Conservation (phyloP, 2,113 vertebrate species). For the Salvelinus sp. region DNA sequence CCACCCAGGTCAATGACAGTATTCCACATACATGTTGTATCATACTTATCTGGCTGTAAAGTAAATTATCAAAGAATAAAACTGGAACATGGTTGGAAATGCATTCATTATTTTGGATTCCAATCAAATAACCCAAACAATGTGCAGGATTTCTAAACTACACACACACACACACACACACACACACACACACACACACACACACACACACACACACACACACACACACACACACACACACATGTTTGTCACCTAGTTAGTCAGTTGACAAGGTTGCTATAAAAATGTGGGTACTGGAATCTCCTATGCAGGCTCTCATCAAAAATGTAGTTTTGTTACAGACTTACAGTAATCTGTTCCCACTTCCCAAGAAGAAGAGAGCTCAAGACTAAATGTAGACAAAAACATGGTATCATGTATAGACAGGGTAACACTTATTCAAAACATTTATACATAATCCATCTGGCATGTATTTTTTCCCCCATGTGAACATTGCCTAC, state of each 20-base stretch:
- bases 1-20: too few relatives aligned
- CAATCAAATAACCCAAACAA: constrained; percentile 34
- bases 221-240: background rate
- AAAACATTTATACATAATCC: too few relatives aligned
- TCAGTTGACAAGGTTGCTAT: constrained; percentile 27
- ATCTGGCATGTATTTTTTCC: background rate
- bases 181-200: background rate
- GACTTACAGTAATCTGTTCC: background rate
- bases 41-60: too few relatives aligned
- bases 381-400: background rate
- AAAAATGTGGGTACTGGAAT: constrained; percentile 15
- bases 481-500: constrained; percentile 3
- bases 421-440: background rate
- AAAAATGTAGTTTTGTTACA: constrained; percentile 2
- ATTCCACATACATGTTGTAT: too few relatives aligned
- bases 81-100: background rate
- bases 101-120: constrained; percentile 27
- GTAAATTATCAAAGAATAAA: background rate
- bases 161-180: too few relatives aligned
- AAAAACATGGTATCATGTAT: background rate
- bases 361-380: background rate
- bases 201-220: background rate
- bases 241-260: constrained; percentile 9
- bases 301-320: background rate
- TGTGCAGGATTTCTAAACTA: background rate